Evolutionary conservation across 2,113 vertebrate genomes (phyloP).

Genomic region (Forbesichthys agassizii): DNA sequence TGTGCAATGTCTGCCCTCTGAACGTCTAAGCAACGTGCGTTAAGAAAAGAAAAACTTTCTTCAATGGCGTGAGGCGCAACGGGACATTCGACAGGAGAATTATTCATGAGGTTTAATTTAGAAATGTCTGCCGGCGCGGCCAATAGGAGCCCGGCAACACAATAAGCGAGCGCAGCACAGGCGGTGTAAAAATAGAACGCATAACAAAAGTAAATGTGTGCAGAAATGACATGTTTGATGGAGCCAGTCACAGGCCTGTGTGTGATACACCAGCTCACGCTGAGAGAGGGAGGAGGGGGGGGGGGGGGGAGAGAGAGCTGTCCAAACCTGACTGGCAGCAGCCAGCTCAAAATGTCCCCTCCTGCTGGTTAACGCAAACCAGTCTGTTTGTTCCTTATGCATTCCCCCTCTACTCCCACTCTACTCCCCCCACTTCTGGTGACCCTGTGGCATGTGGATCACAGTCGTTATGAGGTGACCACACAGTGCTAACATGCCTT

Average conservation of each 20-base stretch:
- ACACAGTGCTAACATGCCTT: slow-evolving; percentile 52
- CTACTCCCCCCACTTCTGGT: neutral
- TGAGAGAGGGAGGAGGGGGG: neutral
- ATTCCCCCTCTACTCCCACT: neutral
- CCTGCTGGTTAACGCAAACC: neutral
- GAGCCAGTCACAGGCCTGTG: neutral
- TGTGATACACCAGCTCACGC: slow-evolving; percentile 3
- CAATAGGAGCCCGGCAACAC: slow-evolving; percentile 45
- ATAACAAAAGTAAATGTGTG: slow-evolving; percentile 30
- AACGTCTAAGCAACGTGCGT: slow-evolving; percentile 26
- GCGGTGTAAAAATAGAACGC: slow-evolving; percentile 45
- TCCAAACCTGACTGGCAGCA: slow-evolving; percentile 1
- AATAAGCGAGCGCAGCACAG: slow-evolving; percentile 9
- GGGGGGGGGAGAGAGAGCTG: neutral
- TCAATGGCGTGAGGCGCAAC: slow-evolving; percentile 21
- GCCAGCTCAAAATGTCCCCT: too few relatives aligned
- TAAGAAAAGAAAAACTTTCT: slow-evolving; percentile 17
- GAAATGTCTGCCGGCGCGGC: slow-evolving; percentile 33
- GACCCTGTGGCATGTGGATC: slow-evolving; percentile 48
- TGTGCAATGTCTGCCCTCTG: slow-evolving; percentile 3
- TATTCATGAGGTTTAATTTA: slow-evolving; percentile 67
- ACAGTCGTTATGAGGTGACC: slow-evolving; percentile 46
- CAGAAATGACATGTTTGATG: slow-evolving; percentile 23
- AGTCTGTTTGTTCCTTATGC: neutral
- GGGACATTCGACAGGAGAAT: slow-evolving; percentile 42